A percentile compares a stretch with the other conserved stretches of the same genome.
Evolutionary conservation across 2,888 invertebrate genomes (phyloP).

Genomic region (Callosobruchus maculatus): DNA sequence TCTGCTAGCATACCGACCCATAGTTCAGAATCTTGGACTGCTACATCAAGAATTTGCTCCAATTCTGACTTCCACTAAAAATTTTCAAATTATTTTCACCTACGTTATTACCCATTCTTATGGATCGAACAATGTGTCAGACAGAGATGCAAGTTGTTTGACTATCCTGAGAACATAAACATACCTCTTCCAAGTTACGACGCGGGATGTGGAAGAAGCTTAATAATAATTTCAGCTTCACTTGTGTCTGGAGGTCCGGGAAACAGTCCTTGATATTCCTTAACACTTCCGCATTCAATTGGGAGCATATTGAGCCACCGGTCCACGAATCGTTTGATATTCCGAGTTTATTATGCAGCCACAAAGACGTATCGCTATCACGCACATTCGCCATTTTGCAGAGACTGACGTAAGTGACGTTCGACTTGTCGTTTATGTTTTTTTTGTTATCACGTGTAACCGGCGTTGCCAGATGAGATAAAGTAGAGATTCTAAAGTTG

Average conservation of each 20-base stretch:
- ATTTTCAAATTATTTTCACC: no score
- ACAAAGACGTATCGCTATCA: constrained; percentile 97
- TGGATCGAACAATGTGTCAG: background rate
- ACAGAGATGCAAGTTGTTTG: background rate
- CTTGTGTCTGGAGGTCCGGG: constrained; percentile 94
- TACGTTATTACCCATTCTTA: background rate
- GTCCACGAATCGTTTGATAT: constrained; percentile 99
- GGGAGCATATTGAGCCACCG: constrained; percentile 95
- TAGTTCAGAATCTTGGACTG: constrained; percentile 87
- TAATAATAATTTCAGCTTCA: constrained; percentile 92
- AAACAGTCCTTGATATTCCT: constrained; percentile 96
- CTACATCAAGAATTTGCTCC: constrained; percentile 92
- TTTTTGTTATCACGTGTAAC: no score
- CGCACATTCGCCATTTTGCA: constrained; percentile 82
- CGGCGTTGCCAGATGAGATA: no score
- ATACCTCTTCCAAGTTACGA: constrained; percentile 96
- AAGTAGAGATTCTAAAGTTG: no score
- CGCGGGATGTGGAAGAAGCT: constrained; percentile 97
- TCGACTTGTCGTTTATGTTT: background rate
- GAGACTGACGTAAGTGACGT: background rate
- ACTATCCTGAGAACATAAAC: constrained; percentile 29
- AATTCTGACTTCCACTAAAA: constrained; percentile 89
- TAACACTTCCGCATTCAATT: constrained; percentile 90
- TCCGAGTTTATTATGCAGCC: constrained; percentile 99
- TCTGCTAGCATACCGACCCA: constrained; percentile 98